Evolutionary conservation across 2,888 invertebrate species (phyloP).

Genomic region (Bombylius major): DNA sequence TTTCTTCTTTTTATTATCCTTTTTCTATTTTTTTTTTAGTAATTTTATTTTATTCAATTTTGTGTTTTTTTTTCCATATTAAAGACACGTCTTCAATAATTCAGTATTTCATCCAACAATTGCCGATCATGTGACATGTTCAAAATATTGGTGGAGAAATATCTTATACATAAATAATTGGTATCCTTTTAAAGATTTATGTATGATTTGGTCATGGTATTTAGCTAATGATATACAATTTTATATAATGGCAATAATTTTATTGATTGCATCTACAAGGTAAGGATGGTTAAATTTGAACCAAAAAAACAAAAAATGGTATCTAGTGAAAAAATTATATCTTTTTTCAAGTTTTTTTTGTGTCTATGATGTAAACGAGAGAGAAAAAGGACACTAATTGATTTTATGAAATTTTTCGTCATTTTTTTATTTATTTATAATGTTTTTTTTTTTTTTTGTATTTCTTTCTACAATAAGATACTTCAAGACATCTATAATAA

Average conservation of each 20-base stretch:
- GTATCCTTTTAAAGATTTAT: slow-evolving; percentile 61
- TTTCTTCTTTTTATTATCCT: neutral
- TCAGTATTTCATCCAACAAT: slow-evolving; percentile 63
- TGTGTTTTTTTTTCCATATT: slow-evolving; percentile 1
- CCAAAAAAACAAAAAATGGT: too few relatives aligned
- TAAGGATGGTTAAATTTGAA: slow-evolving; percentile 34
- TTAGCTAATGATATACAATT: slow-evolving; percentile 72
- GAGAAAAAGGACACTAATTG: neutral
- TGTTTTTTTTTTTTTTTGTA: slow-evolving; percentile 4
- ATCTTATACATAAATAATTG: slow-evolving; percentile 71
- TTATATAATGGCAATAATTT: slow-evolving; percentile 53
- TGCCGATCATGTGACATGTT: slow-evolving; percentile 59
- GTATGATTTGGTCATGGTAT: slow-evolving; percentile 76
- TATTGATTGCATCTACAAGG: slow-evolving; percentile 55
- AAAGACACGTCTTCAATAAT: slow-evolving; percentile 52
- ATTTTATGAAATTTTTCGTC: neutral
- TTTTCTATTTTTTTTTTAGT: neutral
- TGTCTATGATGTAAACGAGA: too few relatives aligned
- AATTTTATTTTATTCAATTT: neutral
- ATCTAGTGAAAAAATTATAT: neutral
- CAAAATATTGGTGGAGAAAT: slow-evolving; percentile 72
- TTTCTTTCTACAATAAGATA: slow-evolving; percentile 36
- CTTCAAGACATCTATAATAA: slow-evolving; percentile 47
- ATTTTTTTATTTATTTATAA: neutral
- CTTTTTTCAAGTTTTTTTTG: too few relatives aligned